Base-by-base conservation (phyloP, 2,113 vertebrate genomes). In the Upupa epops region DNA sequence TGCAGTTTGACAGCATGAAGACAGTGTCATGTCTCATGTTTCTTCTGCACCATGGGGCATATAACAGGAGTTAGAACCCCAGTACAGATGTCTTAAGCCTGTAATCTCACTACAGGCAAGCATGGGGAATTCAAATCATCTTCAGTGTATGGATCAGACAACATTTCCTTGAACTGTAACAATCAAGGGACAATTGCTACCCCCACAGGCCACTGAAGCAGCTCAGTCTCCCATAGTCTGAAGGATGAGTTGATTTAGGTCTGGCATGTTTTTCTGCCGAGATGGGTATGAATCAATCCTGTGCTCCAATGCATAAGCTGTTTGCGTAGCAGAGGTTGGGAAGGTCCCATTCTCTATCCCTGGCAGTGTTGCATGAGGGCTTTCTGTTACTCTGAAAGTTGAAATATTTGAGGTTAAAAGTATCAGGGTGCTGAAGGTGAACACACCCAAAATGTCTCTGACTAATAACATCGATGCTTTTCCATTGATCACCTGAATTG, bases 201-300 rank as follows among this genome's bases (percentile, higher is more conserved):
- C 37, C 86, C 46, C 76, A 42, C 24, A 93, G 77, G 88, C 92
- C 90, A 86, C 9, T 81, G 56, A 95, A 83, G n/a, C 81, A 89
- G 66, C 51, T 90, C 31, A 4, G 64, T 86, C 59, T 96, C 77
- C 58, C 58, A 60, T 29, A 52, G 45, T 55, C 46, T 75, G 70
- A 86, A 81, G 77, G 73, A 92, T 58, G 34, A 61, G 59, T 86
- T 83, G 86, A 83, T 95, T 83, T 72, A 64, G 36, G 69, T 92
- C 84, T 84, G 59, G 24, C 45, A 31, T 59, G 74, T 89, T 66
- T 83, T 94, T 48, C 9, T 81, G 45, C 61, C 49, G 37, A 55
- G 65, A 49, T 60, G 76, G 58, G 17, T 71, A 42, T 82, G 70
- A 84, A 71, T 88, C 75, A 93, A 58, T 65, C 20, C 52, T 65